phyloP scores from a whole-genome alignment of 2,797 vertebrate genomes.

The Distichodus sexfasciatus region DNA sequence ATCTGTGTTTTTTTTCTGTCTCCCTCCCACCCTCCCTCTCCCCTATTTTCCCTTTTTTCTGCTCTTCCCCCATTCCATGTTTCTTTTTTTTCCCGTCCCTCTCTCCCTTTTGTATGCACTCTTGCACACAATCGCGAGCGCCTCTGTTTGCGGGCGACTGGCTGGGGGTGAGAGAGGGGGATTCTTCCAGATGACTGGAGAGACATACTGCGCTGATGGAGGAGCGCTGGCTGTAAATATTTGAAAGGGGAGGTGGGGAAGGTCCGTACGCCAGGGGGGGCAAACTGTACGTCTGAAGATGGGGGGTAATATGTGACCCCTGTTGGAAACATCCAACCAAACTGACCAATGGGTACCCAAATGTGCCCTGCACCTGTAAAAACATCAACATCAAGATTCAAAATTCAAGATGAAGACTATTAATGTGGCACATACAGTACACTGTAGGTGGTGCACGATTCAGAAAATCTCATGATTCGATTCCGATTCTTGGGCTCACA shows the following conservation, averaged over 20 bases:
- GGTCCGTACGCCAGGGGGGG: neutral
- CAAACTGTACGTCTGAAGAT: neutral
- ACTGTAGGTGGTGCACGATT: too few species aligned
- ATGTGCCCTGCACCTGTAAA: neutral
- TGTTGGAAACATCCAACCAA: conserved; percentile 10
- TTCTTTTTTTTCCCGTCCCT: neutral
- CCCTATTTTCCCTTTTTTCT: conserved; percentile 1
- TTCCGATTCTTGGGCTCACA: too few species aligned
- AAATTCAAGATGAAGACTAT: neutral
- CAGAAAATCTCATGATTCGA: too few species aligned
- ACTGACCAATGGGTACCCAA: neutral
- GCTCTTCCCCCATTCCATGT: neutral
- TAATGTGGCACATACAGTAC: neutral
- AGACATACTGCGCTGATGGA: conserved; percentile 1
- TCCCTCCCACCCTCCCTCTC: too few species aligned
- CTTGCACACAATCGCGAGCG: conserved; percentile 13
- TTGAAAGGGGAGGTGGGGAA: neutral
- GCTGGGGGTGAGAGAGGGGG: neutral
- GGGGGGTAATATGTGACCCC: neutral
- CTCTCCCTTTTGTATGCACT: conserved; percentile 2
- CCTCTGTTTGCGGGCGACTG: neutral
- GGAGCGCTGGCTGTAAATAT: conserved; percentile 16
- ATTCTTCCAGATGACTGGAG: conserved; percentile 28
- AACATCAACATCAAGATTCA: too few species aligned
- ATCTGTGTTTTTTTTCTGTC: conserved; percentile 9